A percentile compares a stretch with the other conserved stretches of the same genome.
phyloP scores from a whole-genome alignment of 2,888 invertebrate genomes.

The Piscicola geometra region DNA sequence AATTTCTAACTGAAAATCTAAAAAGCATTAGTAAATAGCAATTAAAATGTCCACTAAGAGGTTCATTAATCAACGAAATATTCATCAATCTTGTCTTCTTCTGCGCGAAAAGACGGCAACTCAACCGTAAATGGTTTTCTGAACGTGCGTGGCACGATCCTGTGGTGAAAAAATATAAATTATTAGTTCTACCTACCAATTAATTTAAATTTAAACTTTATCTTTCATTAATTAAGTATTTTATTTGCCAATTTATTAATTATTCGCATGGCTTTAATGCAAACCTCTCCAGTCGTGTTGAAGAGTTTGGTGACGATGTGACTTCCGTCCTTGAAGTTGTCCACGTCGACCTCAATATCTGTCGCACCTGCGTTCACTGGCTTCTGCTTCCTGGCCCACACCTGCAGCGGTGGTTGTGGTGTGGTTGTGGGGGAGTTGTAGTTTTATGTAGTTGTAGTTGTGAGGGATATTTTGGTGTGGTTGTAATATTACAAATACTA shows the following conservation, averaged over 20 bases:
- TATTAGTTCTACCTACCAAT: background rate
- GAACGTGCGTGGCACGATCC: conserved; percentile 36
- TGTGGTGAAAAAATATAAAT: conserved; percentile 12
- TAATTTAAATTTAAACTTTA: background rate
- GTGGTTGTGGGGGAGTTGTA: too few relatives aligned
- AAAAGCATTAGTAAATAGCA: too few relatives aligned
- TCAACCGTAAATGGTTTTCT: conserved; percentile 34
- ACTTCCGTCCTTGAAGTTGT: conserved; percentile 56
- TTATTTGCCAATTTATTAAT: background rate
- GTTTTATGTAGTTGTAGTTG: too few relatives aligned
- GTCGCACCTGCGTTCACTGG: conserved; percentile 16
- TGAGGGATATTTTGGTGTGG: too few relatives aligned
- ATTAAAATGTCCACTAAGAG: too few relatives aligned
- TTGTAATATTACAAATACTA: too few relatives aligned
- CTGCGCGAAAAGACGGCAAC: background rate
- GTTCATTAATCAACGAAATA: too few relatives aligned
- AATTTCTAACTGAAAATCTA: too few relatives aligned
- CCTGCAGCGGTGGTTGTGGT: conserved; percentile 10
- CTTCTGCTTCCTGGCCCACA: conserved; percentile 35
- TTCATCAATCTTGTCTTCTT: too few relatives aligned
- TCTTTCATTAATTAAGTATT: too few relatives aligned
- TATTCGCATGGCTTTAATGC: background rate
- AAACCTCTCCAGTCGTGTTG: conserved; percentile 58
- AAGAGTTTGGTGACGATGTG: conserved; percentile 57
- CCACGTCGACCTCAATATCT: conserved; percentile 37